Evolutionary conservation across 1,140 invertebrate genomes (phyloP).

Genomic region (Zaprionus ghesquierei): DNA sequence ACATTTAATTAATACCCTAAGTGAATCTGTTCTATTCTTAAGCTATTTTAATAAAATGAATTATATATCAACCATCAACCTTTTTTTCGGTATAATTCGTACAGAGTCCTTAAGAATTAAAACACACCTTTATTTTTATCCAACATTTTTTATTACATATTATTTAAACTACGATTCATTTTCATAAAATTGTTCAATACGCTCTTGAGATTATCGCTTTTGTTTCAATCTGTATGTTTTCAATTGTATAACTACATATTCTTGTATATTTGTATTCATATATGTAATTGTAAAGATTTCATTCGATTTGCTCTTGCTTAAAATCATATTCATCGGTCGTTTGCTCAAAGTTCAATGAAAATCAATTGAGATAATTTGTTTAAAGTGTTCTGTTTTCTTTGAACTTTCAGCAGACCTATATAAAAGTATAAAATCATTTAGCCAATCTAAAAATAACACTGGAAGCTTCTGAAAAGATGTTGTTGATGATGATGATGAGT

Average conservation of each 20-base stretch:
- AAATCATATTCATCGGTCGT: constrained; percentile 14
- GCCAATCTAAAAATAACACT: constrained; percentile 50
- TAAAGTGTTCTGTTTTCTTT: neutral
- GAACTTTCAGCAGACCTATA: constrained; percentile 4
- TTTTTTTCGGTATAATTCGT: neutral
- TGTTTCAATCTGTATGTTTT: constrained; percentile 27
- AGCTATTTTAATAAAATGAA: constrained; percentile 46
- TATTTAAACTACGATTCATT: constrained; percentile 58
- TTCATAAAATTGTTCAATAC: constrained; percentile 77
- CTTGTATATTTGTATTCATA: constrained; percentile 29
- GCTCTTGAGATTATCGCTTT: constrained; percentile 61
- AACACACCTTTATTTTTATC: constrained; percentile 47
- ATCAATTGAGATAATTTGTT: neutral
- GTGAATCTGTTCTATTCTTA: constrained; percentile 51
- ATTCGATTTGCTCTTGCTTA: constrained; percentile 31
- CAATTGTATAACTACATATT: constrained; percentile 44
- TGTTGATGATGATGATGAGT: neutral
- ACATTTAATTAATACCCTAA: constrained; percentile 60
- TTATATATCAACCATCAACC: neutral
- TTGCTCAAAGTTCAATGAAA: constrained; percentile 9
- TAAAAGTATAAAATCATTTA: constrained; percentile 6
- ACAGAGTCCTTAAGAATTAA: neutral
- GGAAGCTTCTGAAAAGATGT: constrained; percentile 54
- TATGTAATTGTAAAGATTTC: constrained; percentile 55
- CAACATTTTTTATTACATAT: constrained; percentile 68